Conservation (phyloP, 2,113 vertebrate species). For the Hippolais icterina region DNA sequence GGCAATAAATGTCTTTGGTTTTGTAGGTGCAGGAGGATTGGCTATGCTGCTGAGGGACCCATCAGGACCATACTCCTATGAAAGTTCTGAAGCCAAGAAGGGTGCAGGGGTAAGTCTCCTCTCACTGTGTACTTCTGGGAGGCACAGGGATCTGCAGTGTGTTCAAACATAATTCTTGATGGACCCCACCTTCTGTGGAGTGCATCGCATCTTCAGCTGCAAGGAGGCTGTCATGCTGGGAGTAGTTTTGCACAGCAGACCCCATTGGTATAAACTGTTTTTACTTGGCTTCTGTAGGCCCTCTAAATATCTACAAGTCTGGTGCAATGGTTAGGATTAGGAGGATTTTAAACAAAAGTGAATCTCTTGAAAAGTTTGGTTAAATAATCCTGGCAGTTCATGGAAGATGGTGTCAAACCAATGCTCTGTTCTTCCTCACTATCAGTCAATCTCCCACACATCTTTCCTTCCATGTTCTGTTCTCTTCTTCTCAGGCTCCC, state of each 20-base stretch:
- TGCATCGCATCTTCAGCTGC: not conserved
- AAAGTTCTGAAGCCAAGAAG: not conserved
- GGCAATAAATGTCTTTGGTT: slow-evolving; percentile 55
- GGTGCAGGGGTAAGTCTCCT: slow-evolving; percentile 55
- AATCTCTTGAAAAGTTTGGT: not conserved
- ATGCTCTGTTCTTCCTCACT: not conserved
- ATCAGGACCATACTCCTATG: not conserved
- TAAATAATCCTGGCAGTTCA: not conserved
- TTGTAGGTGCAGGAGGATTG: slow-evolving; percentile 36
- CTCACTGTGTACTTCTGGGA: not conserved
- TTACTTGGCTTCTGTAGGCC: accelerated
- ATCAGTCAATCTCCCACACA: not conserved
- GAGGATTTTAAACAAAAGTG: not conserved
- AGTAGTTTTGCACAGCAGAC: not conserved
- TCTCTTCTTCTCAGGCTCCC: not conserved
- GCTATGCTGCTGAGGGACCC: not conserved
- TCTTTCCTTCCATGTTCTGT: not conserved
- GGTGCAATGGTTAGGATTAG: accelerated
- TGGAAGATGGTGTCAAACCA: not conserved
- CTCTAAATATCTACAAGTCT: not conserved
- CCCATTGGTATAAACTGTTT: not conserved
- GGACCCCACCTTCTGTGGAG: accelerated
- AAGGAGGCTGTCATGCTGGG: not conserved
- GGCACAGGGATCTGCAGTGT: not conserved
- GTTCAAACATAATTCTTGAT: not conserved